Evolutionary conservation across 2,113 vertebrate genomes (phyloP).

Genomic region (Nematolebias whitei): DNA sequence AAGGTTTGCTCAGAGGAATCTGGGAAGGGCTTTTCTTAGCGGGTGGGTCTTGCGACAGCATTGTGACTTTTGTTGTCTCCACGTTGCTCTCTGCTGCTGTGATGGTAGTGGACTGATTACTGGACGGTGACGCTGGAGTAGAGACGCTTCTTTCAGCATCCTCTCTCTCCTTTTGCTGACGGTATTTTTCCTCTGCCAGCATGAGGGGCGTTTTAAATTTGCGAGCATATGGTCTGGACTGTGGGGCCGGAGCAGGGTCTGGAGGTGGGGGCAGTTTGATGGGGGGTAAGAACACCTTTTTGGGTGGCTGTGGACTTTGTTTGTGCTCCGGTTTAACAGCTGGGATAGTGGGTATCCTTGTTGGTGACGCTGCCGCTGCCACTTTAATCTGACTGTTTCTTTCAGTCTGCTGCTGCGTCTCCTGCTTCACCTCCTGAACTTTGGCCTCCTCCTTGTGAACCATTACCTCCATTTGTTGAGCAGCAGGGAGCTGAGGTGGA

Average conservation of each 20-base stretch:
- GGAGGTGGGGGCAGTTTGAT: constrained; percentile 82
- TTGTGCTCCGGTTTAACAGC: constrained; percentile 32
- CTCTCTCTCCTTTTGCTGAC: constrained; percentile 80
- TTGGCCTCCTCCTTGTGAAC: constrained; percentile 26
- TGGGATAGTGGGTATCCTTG: constrained; percentile 53
- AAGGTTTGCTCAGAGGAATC: constrained; percentile 71
- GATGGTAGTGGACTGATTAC: constrained; percentile 10
- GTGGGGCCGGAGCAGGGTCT: constrained; percentile 59
- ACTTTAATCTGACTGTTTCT: constrained; percentile 43
- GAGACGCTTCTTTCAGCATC: constrained; percentile 75
- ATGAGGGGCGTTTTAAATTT: constrained; percentile 95
- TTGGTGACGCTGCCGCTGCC: constrained; percentile 11
- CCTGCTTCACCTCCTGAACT: constrained; percentile 55
- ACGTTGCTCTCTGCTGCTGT: constrained; percentile 24
- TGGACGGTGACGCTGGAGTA: constrained; percentile 65
- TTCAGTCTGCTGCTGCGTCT: constrained; percentile 48
- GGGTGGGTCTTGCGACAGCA: constrained; percentile 16
- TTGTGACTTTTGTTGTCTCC: constrained; percentile 38
- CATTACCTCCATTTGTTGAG: constrained; percentile 25
- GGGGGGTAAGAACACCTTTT: constrained; percentile 74
- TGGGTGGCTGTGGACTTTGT: constrained; percentile 58
- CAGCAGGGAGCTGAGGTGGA: constrained; percentile 57
- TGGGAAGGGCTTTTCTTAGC: constrained; percentile 57
- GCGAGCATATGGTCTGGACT: constrained; percentile 78
- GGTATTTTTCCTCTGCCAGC: constrained; percentile 90